Evolutionary conservation across 1,140 invertebrate species (phyloP).

Genomic region (Samia ricini): DNA sequence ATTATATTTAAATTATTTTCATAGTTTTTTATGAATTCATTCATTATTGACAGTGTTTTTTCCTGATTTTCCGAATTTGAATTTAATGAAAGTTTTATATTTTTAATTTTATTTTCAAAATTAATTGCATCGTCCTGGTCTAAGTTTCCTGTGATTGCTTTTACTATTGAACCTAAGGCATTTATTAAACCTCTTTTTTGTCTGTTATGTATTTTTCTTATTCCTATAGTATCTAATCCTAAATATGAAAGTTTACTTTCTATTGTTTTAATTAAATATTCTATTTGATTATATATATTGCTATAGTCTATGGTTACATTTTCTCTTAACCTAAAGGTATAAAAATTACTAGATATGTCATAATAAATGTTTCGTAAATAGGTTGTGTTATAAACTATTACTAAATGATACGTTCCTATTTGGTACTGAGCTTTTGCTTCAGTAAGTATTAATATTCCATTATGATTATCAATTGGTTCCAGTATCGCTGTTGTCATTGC

Average conservation of each 20-base stretch:
- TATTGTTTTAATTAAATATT: constrained; percentile 25
- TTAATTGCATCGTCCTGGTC: constrained; percentile 6
- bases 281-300: constrained; percentile 17
- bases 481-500: constrained; percentile 19
- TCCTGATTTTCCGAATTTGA: not conserved
- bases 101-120: constrained; percentile 21
- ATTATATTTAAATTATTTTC: constrained; percentile 15
- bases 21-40: constrained; percentile 20
- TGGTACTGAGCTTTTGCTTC: constrained; percentile 25
- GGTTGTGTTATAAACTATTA: constrained; percentile 22
- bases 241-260: constrained; percentile 31
- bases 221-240: constrained; percentile 22
- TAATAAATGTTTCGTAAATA: constrained; percentile 18
- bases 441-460: constrained; percentile 24
- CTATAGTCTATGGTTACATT: constrained; percentile 1
- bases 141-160: constrained; percentile 12
- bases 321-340: constrained; percentile 24
- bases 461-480: constrained; percentile 32
- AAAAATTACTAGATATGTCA: constrained; percentile 24
- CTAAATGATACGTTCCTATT: constrained; percentile 20
- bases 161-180: constrained; percentile 10
- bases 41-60: constrained; percentile 17
- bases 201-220: not conserved
- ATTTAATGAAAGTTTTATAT: constrained; percentile 6
- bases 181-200: constrained; percentile 6